Evolutionary conservation across 2,888 invertebrate species (phyloP).

Genomic region (Chamaedrilus cognettii): DNA sequence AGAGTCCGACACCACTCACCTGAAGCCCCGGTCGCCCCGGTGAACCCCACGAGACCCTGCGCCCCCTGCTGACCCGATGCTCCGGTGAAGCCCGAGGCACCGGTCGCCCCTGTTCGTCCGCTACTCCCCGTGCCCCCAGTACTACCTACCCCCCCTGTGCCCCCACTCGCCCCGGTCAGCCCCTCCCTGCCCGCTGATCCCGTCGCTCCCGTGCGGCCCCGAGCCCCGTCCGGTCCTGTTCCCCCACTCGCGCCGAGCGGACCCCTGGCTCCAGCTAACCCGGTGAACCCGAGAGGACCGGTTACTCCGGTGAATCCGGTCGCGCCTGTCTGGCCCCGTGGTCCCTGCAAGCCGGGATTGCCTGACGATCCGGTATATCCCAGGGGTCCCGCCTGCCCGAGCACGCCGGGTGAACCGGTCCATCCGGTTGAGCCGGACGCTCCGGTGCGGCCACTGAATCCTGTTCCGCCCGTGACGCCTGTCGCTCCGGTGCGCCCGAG

Average conservation of each 20-base stretch:
- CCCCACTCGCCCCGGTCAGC: constrained; percentile 8
- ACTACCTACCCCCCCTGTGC: constrained; percentile 7
- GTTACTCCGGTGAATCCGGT: constrained; percentile 25
- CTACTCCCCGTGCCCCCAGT: constrained; percentile 7
- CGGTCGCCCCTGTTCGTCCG: not conserved
- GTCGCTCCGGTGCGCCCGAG: no score
- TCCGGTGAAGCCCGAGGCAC: not conserved
- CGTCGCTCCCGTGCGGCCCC: constrained; percentile 12
- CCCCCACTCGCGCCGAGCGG: constrained; percentile 29
- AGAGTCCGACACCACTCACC: no score
- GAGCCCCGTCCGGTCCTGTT: constrained; percentile 20
- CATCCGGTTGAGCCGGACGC: constrained; percentile 24
- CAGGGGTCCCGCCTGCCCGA: constrained; percentile 21
- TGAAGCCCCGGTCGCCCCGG: constrained; percentile 15
- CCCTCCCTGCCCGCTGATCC: constrained; percentile 16
- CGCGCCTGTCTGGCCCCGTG: constrained; percentile 18
- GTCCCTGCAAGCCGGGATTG: constrained; percentile 20
- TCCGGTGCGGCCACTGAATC: constrained; percentile 28
- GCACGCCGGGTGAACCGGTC: constrained; percentile 25
- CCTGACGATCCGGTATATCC: constrained; percentile 28
- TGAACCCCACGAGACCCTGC: not conserved
- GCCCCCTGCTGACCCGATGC: not conserved
- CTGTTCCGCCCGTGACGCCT: no score
- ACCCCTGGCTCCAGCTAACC: constrained; percentile 25
- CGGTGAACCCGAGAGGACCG: constrained; percentile 26